Evolutionary conservation across 2,113 vertebrate species (phyloP), one percentile per base, ranked within the genome.

Genomic region (Cheilinus undulatus): DNA sequence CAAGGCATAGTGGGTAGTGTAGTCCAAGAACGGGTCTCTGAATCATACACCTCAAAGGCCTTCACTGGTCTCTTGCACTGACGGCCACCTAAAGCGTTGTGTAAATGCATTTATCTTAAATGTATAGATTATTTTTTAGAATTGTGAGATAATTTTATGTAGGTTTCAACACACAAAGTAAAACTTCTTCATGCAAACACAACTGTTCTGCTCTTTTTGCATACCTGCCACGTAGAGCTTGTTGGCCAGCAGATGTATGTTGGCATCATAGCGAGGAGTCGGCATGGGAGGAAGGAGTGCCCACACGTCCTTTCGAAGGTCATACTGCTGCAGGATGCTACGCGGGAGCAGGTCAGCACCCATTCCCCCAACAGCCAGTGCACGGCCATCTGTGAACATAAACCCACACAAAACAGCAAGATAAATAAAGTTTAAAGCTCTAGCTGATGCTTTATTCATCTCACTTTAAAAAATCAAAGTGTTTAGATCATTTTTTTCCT

Each of bases 251-350:
- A 99, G 94, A 75, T 96, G 92, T 69, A 94, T 92, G 0, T 94
- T 97, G 86, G 96, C 94, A 4, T 96, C 97, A 0, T 99, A 99
- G 57, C 98, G 94, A 0, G 97, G 95, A 0, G 97, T 98, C 48
- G 96, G 95, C 97, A 99, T 98, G 45, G 96, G 93, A 0, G 97
- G 96, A 70, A 99, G 94, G 0, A 97, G 94, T 14, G 96, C 96
- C 98, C 98, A 99, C 84, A 98, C 93, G 58, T 99, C 98, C 89
- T 98, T 99, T 36, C 97, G 93, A 86, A 94, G 94, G 88, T 99
- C 97, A 0, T 98, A 99, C 90, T 98, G 97, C 80, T 99, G 97
- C 59, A 99, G 94, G 88, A 96, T 92, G 81, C 90, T 96, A 80
- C 97, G 96, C 0, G 98, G 97, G 62, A 94, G 91, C 77, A 98